Base-by-base conservation (phyloP, 2,797 vertebrate species). In the Poliocrania exsul region DNA sequence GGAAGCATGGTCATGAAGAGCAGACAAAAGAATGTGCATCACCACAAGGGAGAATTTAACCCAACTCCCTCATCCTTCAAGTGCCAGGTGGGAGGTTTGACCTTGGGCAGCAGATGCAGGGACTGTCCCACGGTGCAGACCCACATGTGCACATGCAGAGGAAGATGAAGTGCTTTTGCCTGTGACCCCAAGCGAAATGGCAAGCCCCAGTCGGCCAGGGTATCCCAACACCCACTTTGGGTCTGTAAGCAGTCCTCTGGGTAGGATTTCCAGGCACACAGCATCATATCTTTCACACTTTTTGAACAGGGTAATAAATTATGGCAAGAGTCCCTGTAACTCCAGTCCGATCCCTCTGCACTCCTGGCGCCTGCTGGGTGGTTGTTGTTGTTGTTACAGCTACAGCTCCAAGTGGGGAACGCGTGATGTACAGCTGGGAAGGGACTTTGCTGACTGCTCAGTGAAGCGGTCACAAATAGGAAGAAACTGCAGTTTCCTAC, bases 401-500 rank as follows among this genome's bases (percentile, higher is more conserved):
- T 90, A 93, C 82, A 81, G 66, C 73, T 54, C 58, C 72, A 86
- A 86, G 33, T 3, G 47, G 80, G 86, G 90, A 95, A 79, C 2
- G 6, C 4, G 31, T 94, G 90, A 96, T 86, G 90, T 81, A 94
- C 8, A 10, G 69, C 80, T 87, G 83, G 79, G 86, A 83, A 84
- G 88, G 87, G 92, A 92, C 89, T 95, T 81, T 56, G 75, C 82
- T 61, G n/a, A 81, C 71, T 78, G 53, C 69, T 88, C 49, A 40
- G 5, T 5, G 2, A 85, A 95, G 73, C 10, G 29, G 91, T 93
- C 96, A 92, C 87, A 85, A 86, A 85, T 74, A 97, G 95, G 95
- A 97, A 96, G 96, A 95, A 94, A 92, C 67, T 92, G 81, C 77
- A 72, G 86, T 93, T 95, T 96, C 92, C 90, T 97, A 90, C 67